Evolutionary conservation across 2,113 vertebrate species (phyloP).

Genomic region (Tor tambroides): DNA sequence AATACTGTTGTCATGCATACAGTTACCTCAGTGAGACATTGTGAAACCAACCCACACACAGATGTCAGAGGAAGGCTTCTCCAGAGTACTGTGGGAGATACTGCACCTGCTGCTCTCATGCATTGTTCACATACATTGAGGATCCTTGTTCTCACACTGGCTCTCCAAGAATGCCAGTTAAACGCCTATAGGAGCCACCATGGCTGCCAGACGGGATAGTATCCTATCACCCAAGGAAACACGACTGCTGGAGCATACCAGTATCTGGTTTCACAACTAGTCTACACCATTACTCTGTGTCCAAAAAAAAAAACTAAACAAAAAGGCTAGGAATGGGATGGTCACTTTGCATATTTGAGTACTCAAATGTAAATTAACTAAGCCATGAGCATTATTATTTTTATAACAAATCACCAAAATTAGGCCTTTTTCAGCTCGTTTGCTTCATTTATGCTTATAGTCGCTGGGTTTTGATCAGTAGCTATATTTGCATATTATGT

Average conservation of each 20-base stretch:
- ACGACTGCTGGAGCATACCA: slow-evolving; percentile 38
- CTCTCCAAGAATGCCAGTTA: slow-evolving; percentile 70
- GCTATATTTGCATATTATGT: background rate
- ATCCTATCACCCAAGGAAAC: slow-evolving; percentile 57
- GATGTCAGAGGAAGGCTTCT: slow-evolving; percentile 54
- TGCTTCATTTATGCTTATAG: background rate
- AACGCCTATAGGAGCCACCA: slow-evolving; percentile 56
- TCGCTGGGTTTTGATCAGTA: background rate
- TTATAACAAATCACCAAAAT: background rate
- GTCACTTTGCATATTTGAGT: background rate
- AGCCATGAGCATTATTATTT: background rate
- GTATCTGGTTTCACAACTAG: slow-evolving; percentile 55
- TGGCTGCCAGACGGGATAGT: slow-evolving; percentile 60
- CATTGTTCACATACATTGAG: slow-evolving; percentile 67
- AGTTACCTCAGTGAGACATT: background rate
- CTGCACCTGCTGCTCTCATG: slow-evolving; percentile 69
- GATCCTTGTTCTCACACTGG: slow-evolving; percentile 69
- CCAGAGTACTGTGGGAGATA: slow-evolving; percentile 57
- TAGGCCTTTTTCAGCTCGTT: background rate
- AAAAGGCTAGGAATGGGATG: background rate
- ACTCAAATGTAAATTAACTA: background rate
- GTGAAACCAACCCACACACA: slow-evolving; percentile 38
- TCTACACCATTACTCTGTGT: background rate
- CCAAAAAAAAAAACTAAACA: no score
- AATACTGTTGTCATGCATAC: slow-evolving; percentile 32